Evolutionary conservation across 53 echinoderm and acorn worm genomes (phyloP), one percentile per base, ranked within the genome.

Genomic region (Apostichopus leukothele): DNA sequence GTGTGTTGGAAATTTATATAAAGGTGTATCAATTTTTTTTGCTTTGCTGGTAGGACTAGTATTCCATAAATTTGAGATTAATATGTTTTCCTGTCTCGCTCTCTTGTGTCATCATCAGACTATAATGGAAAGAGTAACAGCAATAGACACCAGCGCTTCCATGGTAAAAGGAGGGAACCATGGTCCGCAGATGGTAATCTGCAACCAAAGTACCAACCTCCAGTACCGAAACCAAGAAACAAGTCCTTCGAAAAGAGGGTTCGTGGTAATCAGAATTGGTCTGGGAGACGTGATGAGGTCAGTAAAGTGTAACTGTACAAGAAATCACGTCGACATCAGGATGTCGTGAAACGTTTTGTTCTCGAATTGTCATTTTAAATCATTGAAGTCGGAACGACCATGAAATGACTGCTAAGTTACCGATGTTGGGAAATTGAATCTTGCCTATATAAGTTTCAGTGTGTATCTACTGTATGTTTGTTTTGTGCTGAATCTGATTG

Each of bases 271-370:
- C 93, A 93, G 74, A 78, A 88, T 90, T 87, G 95, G 91, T 88
- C 89, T 87, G 95, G 95, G 88, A 93, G 95, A 95, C 95, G 95
- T 90, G 95, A 95, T 90, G 95, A 95, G 95, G 95, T 95, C 73
- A 14, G 83, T 67, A 7, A 74, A 39, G 3, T 39, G 39, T 39
- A 39, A 39, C 39, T 39, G 39, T 39, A 39, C 39, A 0, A 16
- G 68, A 16, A 4, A 67, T 67, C 68, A 2, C 68, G 3, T 67
- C 12, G 12, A 67, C n/a, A 1, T 67, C 68, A 67, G n/a, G 68
- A 67, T 67, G 68, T 13, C 39, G 68, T 67, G 14, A 16, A 16
- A n/a, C 68, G 3, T 67, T n/a, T 67, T 67, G 68, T 67, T 16
- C 68, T n/a, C 0, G 13, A n/a, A n/a, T 67, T 13, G n/a, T 67